Conservation (phyloP, 1,140 invertebrate genomes). For the Harlomillsia oculata region DNA sequence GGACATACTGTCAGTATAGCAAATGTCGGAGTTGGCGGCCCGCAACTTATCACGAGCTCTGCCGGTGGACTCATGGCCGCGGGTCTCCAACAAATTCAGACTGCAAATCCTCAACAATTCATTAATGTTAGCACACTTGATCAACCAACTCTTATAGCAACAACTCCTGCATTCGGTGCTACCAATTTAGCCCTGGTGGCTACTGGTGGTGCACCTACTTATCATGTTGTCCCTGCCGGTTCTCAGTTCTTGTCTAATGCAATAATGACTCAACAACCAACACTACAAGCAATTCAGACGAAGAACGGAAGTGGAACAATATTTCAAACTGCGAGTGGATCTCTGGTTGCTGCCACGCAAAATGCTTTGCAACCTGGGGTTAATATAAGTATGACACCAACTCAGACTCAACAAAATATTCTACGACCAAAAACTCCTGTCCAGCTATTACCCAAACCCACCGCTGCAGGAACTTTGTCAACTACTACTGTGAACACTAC, state of each 20-base stretch:
- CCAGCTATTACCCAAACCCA: constrained; percentile 32
- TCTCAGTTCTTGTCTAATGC: constrained; percentile 27
- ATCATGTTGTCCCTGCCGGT: constrained; percentile 22
- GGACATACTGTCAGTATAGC: constrained; percentile 26
- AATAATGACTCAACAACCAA: constrained; percentile 31
- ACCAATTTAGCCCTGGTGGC: constrained; percentile 28
- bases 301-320: constrained; percentile 27
- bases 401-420: constrained; percentile 10
- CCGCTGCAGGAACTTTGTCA: background rate
- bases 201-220: constrained; percentile 29
- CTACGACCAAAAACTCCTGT: constrained; percentile 25
- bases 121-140: constrained; percentile 29
- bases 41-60: constrained; percentile 14
- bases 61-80: constrained; percentile 13
- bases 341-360: constrained; percentile 1
- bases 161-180: constrained; percentile 4
- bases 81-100: constrained; percentile 28
- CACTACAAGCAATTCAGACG: constrained; percentile 25
- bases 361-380: no score
- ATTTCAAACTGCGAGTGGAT: constrained; percentile 25
- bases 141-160: constrained; percentile 16
- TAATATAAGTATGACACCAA: no score
- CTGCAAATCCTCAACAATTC: constrained; percentile 11
- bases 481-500: background rate
- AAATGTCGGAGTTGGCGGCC: constrained; percentile 15